Percentiles rank a stretch among this genome's conserved stretches.
These are phyloP conservation scores for Chiloscyllium punctatum DNA, from an alignment of 2,797 vertebrate genomes.

Conservation along the genomic window DNA sequence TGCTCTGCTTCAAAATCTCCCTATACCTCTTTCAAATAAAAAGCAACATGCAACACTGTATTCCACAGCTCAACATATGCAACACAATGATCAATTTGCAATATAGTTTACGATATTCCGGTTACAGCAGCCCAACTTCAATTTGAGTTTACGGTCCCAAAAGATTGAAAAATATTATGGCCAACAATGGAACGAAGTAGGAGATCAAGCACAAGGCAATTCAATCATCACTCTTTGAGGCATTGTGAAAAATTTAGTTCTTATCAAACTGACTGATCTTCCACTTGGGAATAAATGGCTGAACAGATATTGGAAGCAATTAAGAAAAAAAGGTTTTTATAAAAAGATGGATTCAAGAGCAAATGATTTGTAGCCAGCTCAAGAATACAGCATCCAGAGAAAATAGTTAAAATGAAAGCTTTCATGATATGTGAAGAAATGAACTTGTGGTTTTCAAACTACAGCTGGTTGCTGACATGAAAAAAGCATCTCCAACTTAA, in stretches of 20 bases:
- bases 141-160: no score
- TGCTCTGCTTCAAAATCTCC: no score
- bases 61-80: no score
- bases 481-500: neutral
- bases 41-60: no score
- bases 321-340: neutral
- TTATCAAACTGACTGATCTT: neutral
- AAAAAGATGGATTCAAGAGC: neutral
- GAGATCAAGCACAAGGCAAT: neutral
- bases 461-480: neutral
- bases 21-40: no score
- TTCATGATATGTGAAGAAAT: no score
- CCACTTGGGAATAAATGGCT: neutral
- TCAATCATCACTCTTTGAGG: neutral
- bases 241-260: neutral
- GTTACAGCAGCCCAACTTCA: no score
- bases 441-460: neutral
- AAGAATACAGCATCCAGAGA: neutral
- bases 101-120: no score
- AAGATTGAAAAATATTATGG: no score
- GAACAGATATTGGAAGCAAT: neutral
- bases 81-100: no score
- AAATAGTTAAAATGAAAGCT: neutral
- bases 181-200: neutral
- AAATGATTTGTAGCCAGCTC: no score